Evolutionary conservation across 2,113 vertebrate species (phyloP).

Genomic region (Sander vitreus): DNA sequence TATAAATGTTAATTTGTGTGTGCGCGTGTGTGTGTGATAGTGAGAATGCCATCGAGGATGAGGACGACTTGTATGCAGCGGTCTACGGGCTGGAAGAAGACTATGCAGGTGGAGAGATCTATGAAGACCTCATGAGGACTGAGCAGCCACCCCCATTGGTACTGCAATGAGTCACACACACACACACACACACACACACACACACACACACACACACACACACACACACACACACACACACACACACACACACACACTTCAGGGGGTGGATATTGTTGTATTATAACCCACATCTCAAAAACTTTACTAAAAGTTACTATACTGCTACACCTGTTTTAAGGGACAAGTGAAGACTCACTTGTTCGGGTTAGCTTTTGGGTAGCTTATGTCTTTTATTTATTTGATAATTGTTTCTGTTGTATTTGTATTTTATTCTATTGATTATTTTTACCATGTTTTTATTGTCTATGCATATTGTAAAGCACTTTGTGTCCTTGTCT

Average conservation of each 20-base stretch:
- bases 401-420: too few relatives aligned
- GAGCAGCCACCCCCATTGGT: slow-evolving; percentile 87
- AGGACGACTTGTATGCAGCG: slow-evolving; percentile 90
- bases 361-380: too few relatives aligned
- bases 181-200: slow-evolving; percentile 17
- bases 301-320: not conserved
- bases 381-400: too few relatives aligned
- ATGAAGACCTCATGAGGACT: slow-evolving; percentile 95
- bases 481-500: too few relatives aligned
- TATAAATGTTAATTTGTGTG: not conserved
- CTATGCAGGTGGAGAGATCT: slow-evolving; percentile 89
- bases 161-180: slow-evolving; percentile 50
- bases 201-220: not conserved
- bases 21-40: slow-evolving; percentile 69
- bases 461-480: too few relatives aligned
- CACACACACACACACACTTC: not conserved
- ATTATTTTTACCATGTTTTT: too few relatives aligned
- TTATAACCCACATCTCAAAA: not conserved
- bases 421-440: too few relatives aligned
- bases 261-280: not conserved
- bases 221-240: not conserved
- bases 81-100: slow-evolving; percentile 88
- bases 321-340: too few relatives aligned
- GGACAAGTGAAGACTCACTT: too few relatives aligned
- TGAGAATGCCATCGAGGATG: slow-evolving; percentile 86